Base-by-base conservation (phyloP, 2,797 vertebrate species). In the Malurus splendens region DNA sequence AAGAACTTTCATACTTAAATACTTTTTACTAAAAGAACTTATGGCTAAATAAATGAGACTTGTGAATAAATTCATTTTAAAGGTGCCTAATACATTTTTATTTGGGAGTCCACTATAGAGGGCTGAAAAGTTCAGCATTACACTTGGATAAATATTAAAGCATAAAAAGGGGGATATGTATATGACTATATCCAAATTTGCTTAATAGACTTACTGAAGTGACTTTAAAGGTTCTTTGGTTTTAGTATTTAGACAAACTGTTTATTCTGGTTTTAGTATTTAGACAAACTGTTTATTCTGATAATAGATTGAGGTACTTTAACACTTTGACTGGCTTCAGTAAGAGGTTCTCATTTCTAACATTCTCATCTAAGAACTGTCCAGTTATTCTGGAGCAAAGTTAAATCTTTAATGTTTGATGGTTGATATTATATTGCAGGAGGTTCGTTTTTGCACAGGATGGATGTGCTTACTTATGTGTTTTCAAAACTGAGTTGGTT, bases 41-140 rank as follows among this genome's bases (percentile, higher is more conserved):
- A 73, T 33, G 82, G 64, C 73, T 95, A 95, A 93, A 65, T 96
- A 92, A 91, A 87, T 90, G 64, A 89, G 28, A 72, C 80, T 77
- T 92, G 74, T 89, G 84, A 95, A 96, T 96, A 96, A 97, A 96
- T 38, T 7, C 2, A 28, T 87, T 96, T 95, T 86, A 80, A 94
- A 93, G 82, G 18, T 72, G 59, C 32, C 32, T 71, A 23, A 66
- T 18, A 15, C 38, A 13, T 36, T 56, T 67, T 70, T 68, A 55
- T 71, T 79, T 47, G 22, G 22, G 10, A 79, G 45, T 55, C 2
- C 0, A 5, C 38, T 79, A 15, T 7, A 54, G 33, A 62, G 19
- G 42, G 39, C 10, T 86, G 32, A 28, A 81, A 45, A 54, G 10
- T 62, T 79, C 30, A 70, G 18, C 15, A 17, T 52, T 81, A n/a